Conservation (phyloP, 1,140 invertebrate species). For the Ylistrum balloti region DNA sequence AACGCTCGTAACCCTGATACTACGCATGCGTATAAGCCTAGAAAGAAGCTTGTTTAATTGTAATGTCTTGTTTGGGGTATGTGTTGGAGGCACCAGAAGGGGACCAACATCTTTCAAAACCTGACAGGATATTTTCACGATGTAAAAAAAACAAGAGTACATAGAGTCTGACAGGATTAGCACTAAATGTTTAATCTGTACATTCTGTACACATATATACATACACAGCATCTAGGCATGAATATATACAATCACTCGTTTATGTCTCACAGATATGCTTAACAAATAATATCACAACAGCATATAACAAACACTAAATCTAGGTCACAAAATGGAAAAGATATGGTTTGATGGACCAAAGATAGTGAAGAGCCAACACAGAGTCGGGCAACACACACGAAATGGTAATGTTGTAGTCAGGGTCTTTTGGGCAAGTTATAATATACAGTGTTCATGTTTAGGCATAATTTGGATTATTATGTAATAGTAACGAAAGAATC, state of each 20-base stretch:
- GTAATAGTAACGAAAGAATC: too few relatives aligned
- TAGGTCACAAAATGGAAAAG: not conserved
- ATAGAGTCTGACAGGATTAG: not conserved
- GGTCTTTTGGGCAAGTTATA: not conserved
- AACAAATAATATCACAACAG: slow-evolving; percentile 40
- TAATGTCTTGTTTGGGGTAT: too few relatives aligned
- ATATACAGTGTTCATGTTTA: not conserved
- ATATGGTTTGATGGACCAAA: not conserved
- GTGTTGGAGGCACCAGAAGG: too few relatives aligned
- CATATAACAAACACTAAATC: slow-evolving; percentile 39
- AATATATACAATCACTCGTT: slow-evolving; percentile 35
- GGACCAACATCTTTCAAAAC: too few relatives aligned
- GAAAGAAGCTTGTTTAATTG: too few relatives aligned
- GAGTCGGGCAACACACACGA: not conserved
- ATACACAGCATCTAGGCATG: slow-evolving; percentile 32
- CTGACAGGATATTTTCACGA: too few relatives aligned
- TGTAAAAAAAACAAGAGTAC: not conserved
- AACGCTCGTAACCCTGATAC: too few relatives aligned
- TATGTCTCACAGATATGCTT: slow-evolving; percentile 38
- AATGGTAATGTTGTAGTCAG: not conserved
- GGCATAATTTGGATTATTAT: too few relatives aligned
- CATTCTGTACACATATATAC: slow-evolving; percentile 35
- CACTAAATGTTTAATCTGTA: slow-evolving; percentile 39
- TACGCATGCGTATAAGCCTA: too few relatives aligned
- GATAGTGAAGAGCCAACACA: not conserved